Evolutionary conservation across 2,888 invertebrate species (phyloP).

Genomic region (Chaitophorus viminalis): DNA sequence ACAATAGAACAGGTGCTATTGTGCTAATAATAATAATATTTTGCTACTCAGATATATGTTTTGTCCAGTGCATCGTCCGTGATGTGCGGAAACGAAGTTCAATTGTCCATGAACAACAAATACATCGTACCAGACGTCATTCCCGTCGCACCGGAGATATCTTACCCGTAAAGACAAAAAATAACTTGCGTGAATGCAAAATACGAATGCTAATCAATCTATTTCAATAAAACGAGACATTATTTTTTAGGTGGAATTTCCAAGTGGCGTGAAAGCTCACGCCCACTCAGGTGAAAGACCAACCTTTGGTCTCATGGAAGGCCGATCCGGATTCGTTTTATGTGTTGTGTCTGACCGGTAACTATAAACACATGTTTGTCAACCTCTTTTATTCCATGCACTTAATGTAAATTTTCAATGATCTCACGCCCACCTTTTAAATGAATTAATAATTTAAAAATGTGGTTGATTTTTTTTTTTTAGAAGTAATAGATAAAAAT

Average conservation of each 20-base stretch:
- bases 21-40: neutral
- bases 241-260: conserved; percentile 69
- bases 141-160: conserved; percentile 66
- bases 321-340: conserved; percentile 73
- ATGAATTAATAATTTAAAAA: no score
- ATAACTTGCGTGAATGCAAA: no score
- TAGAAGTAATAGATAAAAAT: no score
- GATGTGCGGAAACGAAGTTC: conserved; percentile 64
- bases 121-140: conserved; percentile 67
- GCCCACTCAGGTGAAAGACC: conserved; percentile 79
- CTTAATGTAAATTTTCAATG: no score
- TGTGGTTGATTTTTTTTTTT: no score
- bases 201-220: no score
- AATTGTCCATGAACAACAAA: conserved; percentile 66
- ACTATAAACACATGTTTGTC: neutral
- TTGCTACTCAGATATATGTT: neutral
- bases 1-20: no score
- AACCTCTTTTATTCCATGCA: no score
- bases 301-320: conserved; percentile 77
- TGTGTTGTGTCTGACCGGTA: conserved; percentile 85
- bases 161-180: conserved; percentile 67
- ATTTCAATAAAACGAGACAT: neutral
- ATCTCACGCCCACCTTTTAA: no score
- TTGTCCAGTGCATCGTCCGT: neutral
- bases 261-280: conserved; percentile 72